Conservation (phyloP, 1,140 invertebrate species). For the Leptinotarsa undecemlineata region DNA sequence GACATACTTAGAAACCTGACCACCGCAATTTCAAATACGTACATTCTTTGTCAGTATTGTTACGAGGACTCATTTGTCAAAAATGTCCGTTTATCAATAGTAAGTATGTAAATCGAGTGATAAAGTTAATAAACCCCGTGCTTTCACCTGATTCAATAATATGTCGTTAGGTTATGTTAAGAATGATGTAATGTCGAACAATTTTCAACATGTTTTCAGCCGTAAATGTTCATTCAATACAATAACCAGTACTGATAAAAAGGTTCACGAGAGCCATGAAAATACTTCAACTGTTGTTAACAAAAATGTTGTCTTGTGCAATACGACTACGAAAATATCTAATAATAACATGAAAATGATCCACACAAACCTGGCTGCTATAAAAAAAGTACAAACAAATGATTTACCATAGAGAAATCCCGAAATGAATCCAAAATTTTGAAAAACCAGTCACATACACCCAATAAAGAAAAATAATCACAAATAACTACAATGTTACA, state of each 20-base stretch:
- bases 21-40: too few relatives aligned
- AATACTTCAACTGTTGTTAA: background rate
- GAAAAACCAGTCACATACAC: constrained; percentile 10
- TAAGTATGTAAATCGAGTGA: too few relatives aligned
- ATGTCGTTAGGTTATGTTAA: too few relatives aligned
- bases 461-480: constrained; percentile 20
- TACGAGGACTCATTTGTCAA: too few relatives aligned
- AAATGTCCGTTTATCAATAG: too few relatives aligned
- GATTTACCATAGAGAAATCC: constrained; percentile 29
- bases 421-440: constrained; percentile 17
- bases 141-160: too few relatives aligned
- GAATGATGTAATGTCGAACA: too few relatives aligned
- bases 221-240: too few relatives aligned
- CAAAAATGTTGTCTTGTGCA: background rate
- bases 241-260: background rate
- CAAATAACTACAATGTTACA: constrained; percentile 20
- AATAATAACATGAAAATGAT: constrained; percentile 9
- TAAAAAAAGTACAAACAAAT: constrained; percentile 1
- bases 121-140: too few relatives aligned
- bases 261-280: background rate
- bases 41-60: too few relatives aligned
- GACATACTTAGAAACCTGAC: too few relatives aligned
- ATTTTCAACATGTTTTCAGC: too few relatives aligned
- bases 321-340: background rate
- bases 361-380: constrained; percentile 20